Evolutionary conservation across 2,113 vertebrate genomes (phyloP).

Genomic region (Solenodon paradoxus): DNA sequence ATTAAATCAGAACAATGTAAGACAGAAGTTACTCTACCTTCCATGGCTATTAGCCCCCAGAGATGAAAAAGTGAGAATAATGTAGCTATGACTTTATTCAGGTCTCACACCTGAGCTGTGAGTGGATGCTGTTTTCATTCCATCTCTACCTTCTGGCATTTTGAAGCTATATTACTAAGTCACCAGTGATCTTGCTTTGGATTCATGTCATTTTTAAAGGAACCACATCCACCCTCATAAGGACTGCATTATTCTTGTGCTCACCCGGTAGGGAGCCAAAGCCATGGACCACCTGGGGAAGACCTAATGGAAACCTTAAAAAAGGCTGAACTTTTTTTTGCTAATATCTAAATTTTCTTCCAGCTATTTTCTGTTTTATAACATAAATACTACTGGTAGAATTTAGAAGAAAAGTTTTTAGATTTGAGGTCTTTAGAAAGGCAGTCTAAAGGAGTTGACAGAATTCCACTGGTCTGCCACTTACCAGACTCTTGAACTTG

Average conservation of each 20-base stretch:
- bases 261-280: not conserved
- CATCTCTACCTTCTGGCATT: not conserved
- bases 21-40: not conserved
- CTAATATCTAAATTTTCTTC: not conserved
- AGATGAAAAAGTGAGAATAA: not conserved
- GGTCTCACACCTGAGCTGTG: not conserved
- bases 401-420: not conserved
- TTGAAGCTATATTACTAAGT: not conserved
- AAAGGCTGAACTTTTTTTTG: not conserved
- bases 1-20: not conserved
- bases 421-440: not conserved
- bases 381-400: not conserved
- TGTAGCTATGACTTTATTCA: rapidly evolving
- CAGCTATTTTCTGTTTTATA: not conserved
- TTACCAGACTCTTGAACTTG: not conserved
- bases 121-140: not conserved
- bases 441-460: not conserved
- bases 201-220: not conserved
- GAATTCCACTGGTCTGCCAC: not conserved
- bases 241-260: not conserved
- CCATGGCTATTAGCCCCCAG: not conserved
- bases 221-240: not conserved
- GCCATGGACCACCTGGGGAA: not conserved
- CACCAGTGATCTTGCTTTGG: not conserved
- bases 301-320: not conserved